Base-by-base conservation (phyloP, 1,140 invertebrate species). In the Drosophila takahashii region DNA sequence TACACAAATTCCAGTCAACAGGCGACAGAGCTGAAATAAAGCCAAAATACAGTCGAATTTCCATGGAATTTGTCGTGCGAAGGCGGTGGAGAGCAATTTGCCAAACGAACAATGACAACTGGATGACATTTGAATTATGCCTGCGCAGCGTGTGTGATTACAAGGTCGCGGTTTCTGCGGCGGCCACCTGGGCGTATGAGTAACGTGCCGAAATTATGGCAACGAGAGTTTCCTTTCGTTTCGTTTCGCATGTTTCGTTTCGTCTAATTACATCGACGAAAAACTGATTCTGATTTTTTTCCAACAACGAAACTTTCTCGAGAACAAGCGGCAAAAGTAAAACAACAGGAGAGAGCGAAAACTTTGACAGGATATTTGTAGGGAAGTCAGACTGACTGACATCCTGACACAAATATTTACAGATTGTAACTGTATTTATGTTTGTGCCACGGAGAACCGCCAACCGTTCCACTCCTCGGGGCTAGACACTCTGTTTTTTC, bases 41-140 rank as follows among this genome's bases (percentile, higher is more conserved):
- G 26, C 41, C n/a, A 37, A 50, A 34, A 48, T 27, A 48, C 34
- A 52, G 22, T 62, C 11, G 26, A 22, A 34, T 39, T 47, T 69
- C 26, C 39, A n/a, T 18, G 41, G 41, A 56, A 47, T 22, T 65
- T 48, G n/a, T 32, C 27, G 0, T 9, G 41, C 41, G 9, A 10
- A 9, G 44, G 41, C 41, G 57, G 58, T 44, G 47, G 18, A 41
- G 34, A 56, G 15, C 61, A 70, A 47, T 70, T 70, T 70, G 67
- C 27, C 47, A 70, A 70, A 56, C 65, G 64, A 79, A 53, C 53
- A 65, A 75, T 44, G 60, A 51, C 71, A 74, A 67, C 54, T 47
- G 54, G 57, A 47, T 71, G 76, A 83, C 79, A 71, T 75, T 79
- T 83, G 76, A 84, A 56, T 75, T 75, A 79, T 75, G 39, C 42